These are phyloP conservation scores for Hirundichthys speculiger DNA, from an alignment of 2,113 vertebrate genomes.

Conservation along the genomic window DNA sequence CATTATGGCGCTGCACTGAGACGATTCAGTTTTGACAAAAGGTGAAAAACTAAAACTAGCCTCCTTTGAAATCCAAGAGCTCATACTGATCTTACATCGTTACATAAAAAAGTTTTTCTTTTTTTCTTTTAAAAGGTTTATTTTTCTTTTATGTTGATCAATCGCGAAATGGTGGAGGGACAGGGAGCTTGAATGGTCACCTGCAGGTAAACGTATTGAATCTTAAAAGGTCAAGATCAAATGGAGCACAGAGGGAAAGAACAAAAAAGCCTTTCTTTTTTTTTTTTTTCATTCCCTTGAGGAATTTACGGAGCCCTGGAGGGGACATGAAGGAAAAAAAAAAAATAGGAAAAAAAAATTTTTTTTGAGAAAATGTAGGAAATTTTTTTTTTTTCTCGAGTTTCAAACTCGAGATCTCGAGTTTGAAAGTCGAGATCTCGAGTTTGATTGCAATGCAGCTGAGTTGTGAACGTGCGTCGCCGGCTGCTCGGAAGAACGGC, in stretches of 20 bases:
- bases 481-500: too few relatives aligned
- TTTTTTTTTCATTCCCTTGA: neutral
- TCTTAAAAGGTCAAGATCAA: conserved; percentile 45
- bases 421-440: too few relatives aligned
- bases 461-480: too few relatives aligned
- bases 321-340: too few relatives aligned
- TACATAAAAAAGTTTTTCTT: neutral
- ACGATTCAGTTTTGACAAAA: neutral
- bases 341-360: too few relatives aligned
- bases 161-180: neutral
- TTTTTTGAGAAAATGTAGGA: too few relatives aligned
- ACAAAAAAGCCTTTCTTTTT: conserved; percentile 37
- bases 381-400: too few relatives aligned
- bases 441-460: too few relatives aligned
- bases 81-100: too few relatives aligned
- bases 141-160: conserved; percentile 11
- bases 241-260: conserved; percentile 1
- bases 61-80: neutral
- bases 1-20: too few relatives aligned
- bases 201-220: conserved; percentile 19
- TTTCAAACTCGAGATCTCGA: too few relatives aligned
- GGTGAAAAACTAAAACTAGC: neutral
- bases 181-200: neutral
- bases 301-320: too few relatives aligned
- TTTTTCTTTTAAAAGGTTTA: conserved; percentile 2